Percentiles rank a stretch among this genome's conserved stretches.
phyloP scores from a whole-genome alignment of 2,888 invertebrate genomes.

The Chloromyia formosa region DNA sequence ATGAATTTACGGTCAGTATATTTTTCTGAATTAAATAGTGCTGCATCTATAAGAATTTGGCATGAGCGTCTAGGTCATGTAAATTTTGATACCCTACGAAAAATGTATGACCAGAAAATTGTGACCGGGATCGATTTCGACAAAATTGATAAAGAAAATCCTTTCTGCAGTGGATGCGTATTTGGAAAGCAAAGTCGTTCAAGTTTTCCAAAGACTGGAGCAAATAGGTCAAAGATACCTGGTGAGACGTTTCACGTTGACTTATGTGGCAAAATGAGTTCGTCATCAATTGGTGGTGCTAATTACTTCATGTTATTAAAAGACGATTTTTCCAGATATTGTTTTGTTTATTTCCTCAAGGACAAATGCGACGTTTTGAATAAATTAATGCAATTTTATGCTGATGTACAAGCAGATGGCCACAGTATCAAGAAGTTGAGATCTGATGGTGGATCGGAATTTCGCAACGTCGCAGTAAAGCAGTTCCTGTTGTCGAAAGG shows the following conservation, averaged over 20 bases:
- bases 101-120: too few relatives aligned
- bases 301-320: too few relatives aligned
- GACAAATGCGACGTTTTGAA: constrained; percentile 49
- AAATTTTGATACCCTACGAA: constrained; percentile 44
- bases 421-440: constrained; percentile 47
- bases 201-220: too few relatives aligned
- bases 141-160: too few relatives aligned
- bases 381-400: constrained; percentile 46
- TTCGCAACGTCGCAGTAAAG: constrained; percentile 41
- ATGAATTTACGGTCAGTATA: constrained; percentile 1
- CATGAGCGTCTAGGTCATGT: constrained; percentile 29
- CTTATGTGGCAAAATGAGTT: constrained; percentile 13
- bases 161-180: too few relatives aligned
- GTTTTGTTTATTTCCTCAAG: constrained; percentile 50
- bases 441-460: constrained; percentile 48
- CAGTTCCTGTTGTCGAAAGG: not conserved
- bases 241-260: too few relatives aligned
- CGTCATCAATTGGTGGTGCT: too few relatives aligned
- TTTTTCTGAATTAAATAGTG: constrained; percentile 45
- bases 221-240: constrained; percentile 45
- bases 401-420: constrained; percentile 45
- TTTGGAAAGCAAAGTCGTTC: too few relatives aligned
- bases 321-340: constrained; percentile 44
- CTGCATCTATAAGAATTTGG: constrained; percentile 43
- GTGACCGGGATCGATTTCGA: too few relatives aligned